Evolutionary conservation across 2,888 invertebrate genomes (phyloP), one percentile per base, ranked within the genome.

Genomic region (Rotaria sp.): DNA sequence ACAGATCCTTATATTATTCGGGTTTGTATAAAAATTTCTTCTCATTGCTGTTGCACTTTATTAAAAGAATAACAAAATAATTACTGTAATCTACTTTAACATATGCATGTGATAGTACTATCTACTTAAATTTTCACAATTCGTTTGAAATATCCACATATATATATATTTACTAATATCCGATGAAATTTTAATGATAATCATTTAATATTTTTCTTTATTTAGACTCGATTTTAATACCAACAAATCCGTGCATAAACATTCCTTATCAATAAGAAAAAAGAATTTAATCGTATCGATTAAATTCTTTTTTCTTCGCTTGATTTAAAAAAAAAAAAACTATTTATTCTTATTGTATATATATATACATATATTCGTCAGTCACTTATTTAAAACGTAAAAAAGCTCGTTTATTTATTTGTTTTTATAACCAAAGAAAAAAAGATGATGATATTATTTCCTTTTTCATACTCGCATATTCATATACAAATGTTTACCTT

Each of bases 201-300:
- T 67, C 13, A 35, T 35, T 67, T 67, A 3, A 10, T 7, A 30
- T 67, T 35, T 30, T 30, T 35, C 18, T 67, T 67, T 35, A 35
- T 67, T 67, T 67, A 67, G 67, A 67, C 67, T 35, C 67, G 67
- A 67, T 35, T 67, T 67, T 67, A 35, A 67, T 67, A 15, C 30
- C 35, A 67, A 67, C 4, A 35, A 21, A 67, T 67, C 21, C 67
- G 67, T 18, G 7, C 67, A 35, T 18, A 67, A 67, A 67, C 67
- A 67, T 67, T 67, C 67, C 67, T 67, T 67, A 35, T 67, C 21
- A 21, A 35, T 35, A 67, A 38, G 21, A 67, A 67, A 67, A 67
- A 67, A 21, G 35, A 5, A 18, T 67, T 35, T 67, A 21, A 67
- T 67, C 67, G 67, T 67, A 67, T 67, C 67, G 35, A 67, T 67